phyloP scores from a whole-genome alignment of 1,140 invertebrate genomes.

The Drosophila navojoa region DNA sequence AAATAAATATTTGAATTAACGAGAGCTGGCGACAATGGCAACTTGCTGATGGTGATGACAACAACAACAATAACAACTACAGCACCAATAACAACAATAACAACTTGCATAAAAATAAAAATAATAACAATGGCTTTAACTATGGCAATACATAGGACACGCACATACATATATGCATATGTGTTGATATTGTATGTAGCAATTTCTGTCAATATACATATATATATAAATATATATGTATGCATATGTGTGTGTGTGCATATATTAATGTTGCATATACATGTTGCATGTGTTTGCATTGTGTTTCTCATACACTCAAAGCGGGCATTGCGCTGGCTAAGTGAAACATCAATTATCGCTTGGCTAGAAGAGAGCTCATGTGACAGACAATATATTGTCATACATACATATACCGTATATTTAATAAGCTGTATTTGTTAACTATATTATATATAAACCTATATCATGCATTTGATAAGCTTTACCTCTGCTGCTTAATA shows the following conservation, averaged over 20 bases:
- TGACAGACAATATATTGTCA: too few relatives aligned
- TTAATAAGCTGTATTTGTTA: too few relatives aligned
- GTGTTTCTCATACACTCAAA: background rate
- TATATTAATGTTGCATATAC: conserved; percentile 23
- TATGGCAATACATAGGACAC: conserved; percentile 26
- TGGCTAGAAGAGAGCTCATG: too few relatives aligned
- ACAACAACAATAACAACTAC: conserved; percentile 48
- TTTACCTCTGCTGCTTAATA: too few relatives aligned
- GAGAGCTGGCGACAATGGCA: conserved; percentile 70
- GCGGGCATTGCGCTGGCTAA: background rate
- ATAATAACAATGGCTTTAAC: conserved; percentile 56
- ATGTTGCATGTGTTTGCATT: conserved; percentile 16
- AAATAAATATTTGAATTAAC: conserved; percentile 74
- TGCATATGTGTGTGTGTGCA: conserved; percentile 2
- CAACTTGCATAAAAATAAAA: conserved; percentile 56
- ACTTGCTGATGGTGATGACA: conserved; percentile 61
- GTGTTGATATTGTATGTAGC: background rate
- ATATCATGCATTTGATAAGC: too few relatives aligned
- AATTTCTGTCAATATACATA: too few relatives aligned
- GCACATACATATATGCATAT: conserved; percentile 33
- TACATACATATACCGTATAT: too few relatives aligned
- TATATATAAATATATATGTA: conserved; percentile 9
- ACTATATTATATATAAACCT: too few relatives aligned
- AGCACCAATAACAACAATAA: conserved; percentile 20
- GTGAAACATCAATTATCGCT: too few relatives aligned